A percentile compares a stretch with the other conserved stretches of the same genome.
phyloP scores from a whole-genome alignment of 1,140 invertebrate genomes.

The Palaemon carinicauda region DNA sequence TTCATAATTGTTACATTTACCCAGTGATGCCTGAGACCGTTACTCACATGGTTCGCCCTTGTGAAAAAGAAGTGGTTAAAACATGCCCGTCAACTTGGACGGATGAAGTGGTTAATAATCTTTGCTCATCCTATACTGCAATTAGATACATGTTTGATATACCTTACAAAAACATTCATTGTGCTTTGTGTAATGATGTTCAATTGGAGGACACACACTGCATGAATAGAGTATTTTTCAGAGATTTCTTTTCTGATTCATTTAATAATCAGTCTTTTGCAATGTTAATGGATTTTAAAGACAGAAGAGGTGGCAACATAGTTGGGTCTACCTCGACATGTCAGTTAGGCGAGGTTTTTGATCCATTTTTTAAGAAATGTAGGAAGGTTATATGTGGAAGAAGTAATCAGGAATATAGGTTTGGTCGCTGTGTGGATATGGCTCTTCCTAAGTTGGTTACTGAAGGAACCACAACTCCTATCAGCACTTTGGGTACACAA shows the following conservation, averaged over 20 bases:
- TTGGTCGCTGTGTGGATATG: slow-evolving; percentile 60
- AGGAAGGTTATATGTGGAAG: slow-evolving; percentile 64
- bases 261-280: slow-evolving; percentile 67
- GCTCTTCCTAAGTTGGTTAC: slow-evolving; percentile 13
- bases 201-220: slow-evolving; percentile 64
- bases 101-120: slow-evolving; percentile 60
- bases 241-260: slow-evolving; percentile 61
- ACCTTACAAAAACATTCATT: slow-evolving; percentile 70
- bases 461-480: slow-evolving; percentile 37
- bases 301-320: slow-evolving; percentile 61
- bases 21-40: slow-evolving; percentile 63
- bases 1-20: slow-evolving; percentile 62
- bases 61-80: slow-evolving; percentile 59
- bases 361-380: slow-evolving; percentile 69
- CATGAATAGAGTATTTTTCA: slow-evolving; percentile 46
- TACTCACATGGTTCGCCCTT: slow-evolving; percentile 61
- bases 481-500: slow-evolving; percentile 12
- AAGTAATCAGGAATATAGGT: slow-evolving; percentile 56
- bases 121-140: slow-evolving; percentile 65
- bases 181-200: slow-evolving; percentile 70
- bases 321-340: slow-evolving; percentile 64
- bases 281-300: slow-evolving; percentile 68
- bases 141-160: slow-evolving; percentile 63
- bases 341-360: slow-evolving; percentile 64
- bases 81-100: slow-evolving; percentile 64